Conservation (phyloP, 2,888 invertebrate species). For the Brachyptera risi region DNA sequence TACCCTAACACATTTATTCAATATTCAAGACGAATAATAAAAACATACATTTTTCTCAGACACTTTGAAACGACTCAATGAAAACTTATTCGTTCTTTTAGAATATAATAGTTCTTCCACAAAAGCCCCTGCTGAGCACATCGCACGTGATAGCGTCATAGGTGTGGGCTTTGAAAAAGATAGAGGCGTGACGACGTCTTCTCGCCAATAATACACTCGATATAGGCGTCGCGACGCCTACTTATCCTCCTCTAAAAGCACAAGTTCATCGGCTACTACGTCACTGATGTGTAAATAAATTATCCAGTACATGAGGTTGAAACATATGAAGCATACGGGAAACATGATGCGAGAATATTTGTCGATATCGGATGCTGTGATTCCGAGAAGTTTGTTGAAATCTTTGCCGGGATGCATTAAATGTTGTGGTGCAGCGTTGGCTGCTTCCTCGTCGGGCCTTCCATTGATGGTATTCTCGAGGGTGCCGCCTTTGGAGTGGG, state of each 20-base stretch:
- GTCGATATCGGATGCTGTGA: constrained; percentile 97
- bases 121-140: too few relatives aligned
- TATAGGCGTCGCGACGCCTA: constrained; percentile 37
- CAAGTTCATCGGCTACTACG: constrained; percentile 91
- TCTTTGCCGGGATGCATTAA: constrained; percentile 80
- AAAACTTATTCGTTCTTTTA: too few relatives aligned
- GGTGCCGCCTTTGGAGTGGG: constrained; percentile 88
- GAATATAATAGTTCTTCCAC: too few relatives aligned
- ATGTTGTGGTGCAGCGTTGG: constrained; percentile 60
- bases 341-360: constrained; percentile 98
- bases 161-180: constrained; percentile 8
- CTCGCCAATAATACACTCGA: not conserved
- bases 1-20: too few relatives aligned
- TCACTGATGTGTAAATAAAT: constrained; percentile 95
- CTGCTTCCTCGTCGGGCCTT: constrained; percentile 57
- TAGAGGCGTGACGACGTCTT: constrained; percentile 4
- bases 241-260: constrained; percentile 68
- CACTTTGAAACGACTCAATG: too few relatives aligned
- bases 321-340: constrained; percentile 97
- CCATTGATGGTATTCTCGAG: constrained; percentile 90
- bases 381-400: constrained; percentile 83
- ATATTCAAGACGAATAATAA: too few relatives aligned
- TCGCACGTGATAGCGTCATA: constrained; percentile 3
- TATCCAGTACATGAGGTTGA: constrained; percentile 98
- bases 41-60: too few relatives aligned